Evolutionary conservation across 2,113 vertebrate genomes (phyloP).

Genomic region (Heterotilapia buettikoferi): DNA sequence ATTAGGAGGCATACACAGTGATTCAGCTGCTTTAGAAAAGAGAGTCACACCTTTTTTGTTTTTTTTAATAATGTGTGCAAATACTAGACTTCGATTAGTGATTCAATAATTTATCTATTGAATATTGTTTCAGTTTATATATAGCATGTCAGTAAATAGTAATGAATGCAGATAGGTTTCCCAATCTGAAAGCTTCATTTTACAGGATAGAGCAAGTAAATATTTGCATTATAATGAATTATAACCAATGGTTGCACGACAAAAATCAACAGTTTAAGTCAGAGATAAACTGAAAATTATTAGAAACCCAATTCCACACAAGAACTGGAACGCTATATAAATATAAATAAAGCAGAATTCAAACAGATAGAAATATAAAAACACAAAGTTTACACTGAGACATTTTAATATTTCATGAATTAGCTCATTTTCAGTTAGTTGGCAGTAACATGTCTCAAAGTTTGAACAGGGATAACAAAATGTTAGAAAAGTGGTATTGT

Average conservation of each 20-base stretch:
- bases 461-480: neutral
- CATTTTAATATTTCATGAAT: neutral
- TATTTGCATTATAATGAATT: neutral
- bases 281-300: neutral
- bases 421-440: neutral
- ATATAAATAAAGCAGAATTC: neutral
- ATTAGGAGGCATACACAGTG: neutral
- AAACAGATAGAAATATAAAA: neutral
- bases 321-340: neutral
- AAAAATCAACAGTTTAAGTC: neutral
- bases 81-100: neutral
- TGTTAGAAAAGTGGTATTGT: neutral
- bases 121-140: neutral
- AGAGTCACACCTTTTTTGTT: neutral
- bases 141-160: neutral
- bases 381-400: neutral
- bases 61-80: neutral
- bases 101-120: neutral
- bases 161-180: neutral
- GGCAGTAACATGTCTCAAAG: neutral
- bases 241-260: neutral
- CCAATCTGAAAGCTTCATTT: neutral
- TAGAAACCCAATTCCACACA: neutral
- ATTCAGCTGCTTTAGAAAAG: neutral
- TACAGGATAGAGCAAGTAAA: neutral